Evolutionary conservation across 2,113 vertebrate species (phyloP).

Genomic region (Clupea harengus): DNA sequence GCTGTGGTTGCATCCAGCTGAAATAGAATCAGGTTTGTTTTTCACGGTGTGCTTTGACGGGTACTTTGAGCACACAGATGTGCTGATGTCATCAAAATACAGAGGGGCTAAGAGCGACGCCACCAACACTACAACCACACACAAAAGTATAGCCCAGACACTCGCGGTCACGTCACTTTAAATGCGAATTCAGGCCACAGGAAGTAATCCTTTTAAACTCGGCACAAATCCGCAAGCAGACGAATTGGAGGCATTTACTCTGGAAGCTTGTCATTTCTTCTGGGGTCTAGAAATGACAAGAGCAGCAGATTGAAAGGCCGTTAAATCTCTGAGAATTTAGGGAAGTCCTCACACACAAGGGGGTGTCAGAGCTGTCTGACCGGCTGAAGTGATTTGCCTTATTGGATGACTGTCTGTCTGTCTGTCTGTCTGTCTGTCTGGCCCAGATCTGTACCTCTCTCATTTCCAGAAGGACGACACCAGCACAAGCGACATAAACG

Average conservation of each 20-base stretch:
- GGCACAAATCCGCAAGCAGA: slow-evolving; percentile 39
- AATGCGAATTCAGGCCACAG: slow-evolving; percentile 18
- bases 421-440: background rate
- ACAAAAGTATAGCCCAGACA: background rate
- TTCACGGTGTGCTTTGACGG: background rate
- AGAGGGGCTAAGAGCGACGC: slow-evolving; percentile 19
- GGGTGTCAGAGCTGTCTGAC: background rate
- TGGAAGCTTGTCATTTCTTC: background rate
- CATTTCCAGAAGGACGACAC: background rate
- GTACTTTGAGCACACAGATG: slow-evolving; percentile 23
- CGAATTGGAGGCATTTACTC: slow-evolving; percentile 40
- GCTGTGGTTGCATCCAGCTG: background rate
- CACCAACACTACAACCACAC: background rate
- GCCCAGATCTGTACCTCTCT: background rate
- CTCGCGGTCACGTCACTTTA: background rate
- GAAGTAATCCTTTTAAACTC: slow-evolving; percentile 51
- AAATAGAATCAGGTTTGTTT: slow-evolving; percentile 4
- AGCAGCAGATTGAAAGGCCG: background rate
- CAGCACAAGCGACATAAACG: background rate
- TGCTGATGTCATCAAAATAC: slow-evolving; percentile 17
- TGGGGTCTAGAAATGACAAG: background rate
- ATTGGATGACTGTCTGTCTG: background rate
- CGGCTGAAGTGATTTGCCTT: background rate
- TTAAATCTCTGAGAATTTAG: background rate
- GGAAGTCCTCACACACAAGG: background rate